These are phyloP conservation scores for Oryctes rhinoceros DNA, from an alignment of 1,140 invertebrate species.

Conservation along the genomic window DNA sequence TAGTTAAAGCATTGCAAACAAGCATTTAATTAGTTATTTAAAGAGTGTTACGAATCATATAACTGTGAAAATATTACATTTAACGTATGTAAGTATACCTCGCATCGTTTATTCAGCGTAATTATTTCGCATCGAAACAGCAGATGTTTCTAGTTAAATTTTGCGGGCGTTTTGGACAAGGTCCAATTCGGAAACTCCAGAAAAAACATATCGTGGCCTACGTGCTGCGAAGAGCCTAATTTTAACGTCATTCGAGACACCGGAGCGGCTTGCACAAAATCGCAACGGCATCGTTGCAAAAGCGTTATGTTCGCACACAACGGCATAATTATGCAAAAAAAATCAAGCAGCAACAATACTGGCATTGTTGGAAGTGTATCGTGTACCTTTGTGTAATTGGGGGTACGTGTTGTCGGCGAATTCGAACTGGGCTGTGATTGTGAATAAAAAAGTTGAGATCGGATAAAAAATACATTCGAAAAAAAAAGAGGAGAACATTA, in stretches of 20 bases:
- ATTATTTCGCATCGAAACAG: constrained; percentile 29
- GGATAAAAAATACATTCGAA: neutral
- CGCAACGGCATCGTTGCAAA: constrained; percentile 13
- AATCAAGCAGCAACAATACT: neutral
- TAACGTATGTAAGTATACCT: neutral
- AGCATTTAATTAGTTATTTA: too few species aligned
- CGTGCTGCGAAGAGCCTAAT: constrained; percentile 24
- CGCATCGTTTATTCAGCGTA: neutral
- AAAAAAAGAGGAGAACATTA: neutral
- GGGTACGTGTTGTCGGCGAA: constrained; percentile 70
- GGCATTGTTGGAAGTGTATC: constrained; percentile 17
- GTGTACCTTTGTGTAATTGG: constrained; percentile 68
- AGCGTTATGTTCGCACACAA: constrained; percentile 15
- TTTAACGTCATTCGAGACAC: neutral
- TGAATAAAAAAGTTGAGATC: constrained; percentile 41
- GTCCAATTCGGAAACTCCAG: constrained; percentile 39
- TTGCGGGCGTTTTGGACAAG: constrained; percentile 11
- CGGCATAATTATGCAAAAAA: constrained; percentile 2
- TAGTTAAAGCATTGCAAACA: too few species aligned
- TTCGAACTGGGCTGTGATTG: constrained; percentile 26
- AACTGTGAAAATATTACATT: neutral
- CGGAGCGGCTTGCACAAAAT: constrained; percentile 24
- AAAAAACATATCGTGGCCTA: constrained; percentile 29
- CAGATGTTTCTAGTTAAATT: constrained; percentile 28
- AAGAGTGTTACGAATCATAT: too few species aligned